Evolutionary conservation across 2,113 vertebrate species (phyloP), one percentile per base, ranked within the genome.

Genomic region (Xenopus laevis): DNA sequence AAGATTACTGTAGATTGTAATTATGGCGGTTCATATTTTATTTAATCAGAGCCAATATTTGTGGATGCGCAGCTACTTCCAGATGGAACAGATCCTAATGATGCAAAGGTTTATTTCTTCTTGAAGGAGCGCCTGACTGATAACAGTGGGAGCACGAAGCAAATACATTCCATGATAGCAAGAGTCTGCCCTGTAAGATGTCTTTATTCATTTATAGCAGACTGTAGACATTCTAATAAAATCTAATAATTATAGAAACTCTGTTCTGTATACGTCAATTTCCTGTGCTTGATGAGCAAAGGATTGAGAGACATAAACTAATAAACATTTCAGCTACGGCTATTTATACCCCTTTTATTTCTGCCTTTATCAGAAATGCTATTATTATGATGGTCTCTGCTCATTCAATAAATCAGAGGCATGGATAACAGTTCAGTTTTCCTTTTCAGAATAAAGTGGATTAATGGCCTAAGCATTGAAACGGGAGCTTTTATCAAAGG

Each of bases 121-220:
- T 93, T 98, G 86, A 94, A 95, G 21, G 97, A 99, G 81, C 92
- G 93, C 77, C 82, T 98, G 44, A 95, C 91, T 0, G 97, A 98
- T 79, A 97, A 91, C 84, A 96, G 86, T 0, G 94, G 97, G 60
- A 96, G 94, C 79, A 95, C 95, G 13, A 98, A 93, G 78, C 93
- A 95, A 79, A 97, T 98, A 80, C 94, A 98, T 86, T 95, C 94
- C 65, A 96, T 98, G 97, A 92, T 98, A 79, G 96, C 95, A 74
- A 92, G 97, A 88, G 94, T 98, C 72, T 99, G 97, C 81, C 97
- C 97, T 0, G 97, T 99, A 84, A 93, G 96, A 87, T 40, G 15
- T 1, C 74, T 79, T 78, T 64, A 17, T 78, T 74, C 81, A 6
- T 33, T 23, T 20, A 1, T 13, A 78, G 81, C 7, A 58, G 74